phyloP scores from a whole-genome alignment of 2,888 invertebrate species.

The Lacanobia wlatinum region DNA sequence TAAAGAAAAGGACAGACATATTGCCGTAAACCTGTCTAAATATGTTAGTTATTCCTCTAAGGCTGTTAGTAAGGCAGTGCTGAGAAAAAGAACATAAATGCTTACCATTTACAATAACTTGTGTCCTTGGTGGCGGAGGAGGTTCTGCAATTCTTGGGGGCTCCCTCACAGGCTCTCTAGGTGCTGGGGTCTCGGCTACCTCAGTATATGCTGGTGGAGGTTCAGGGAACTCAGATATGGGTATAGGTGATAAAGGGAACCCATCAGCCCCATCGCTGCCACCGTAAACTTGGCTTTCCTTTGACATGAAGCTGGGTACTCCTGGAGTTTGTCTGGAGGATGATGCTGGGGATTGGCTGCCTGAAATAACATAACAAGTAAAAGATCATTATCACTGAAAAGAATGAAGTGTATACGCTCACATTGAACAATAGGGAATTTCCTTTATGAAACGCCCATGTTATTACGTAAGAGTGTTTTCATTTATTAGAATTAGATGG shows the following conservation, averaged over 20 bases:
- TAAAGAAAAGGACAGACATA: not conserved
- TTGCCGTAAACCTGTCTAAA: not conserved
- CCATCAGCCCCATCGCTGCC: slow-evolving; percentile 65
- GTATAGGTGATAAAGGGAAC: slow-evolving; percentile 73
- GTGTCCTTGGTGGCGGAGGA: slow-evolving; percentile 72
- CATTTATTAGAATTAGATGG: no score
- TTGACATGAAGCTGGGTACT: slow-evolving; percentile 65
- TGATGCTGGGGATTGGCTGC: slow-evolving; percentile 22
- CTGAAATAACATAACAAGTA: slow-evolving; percentile 43
- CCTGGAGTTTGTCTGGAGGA: not conserved
- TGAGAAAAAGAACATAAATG: not conserved
- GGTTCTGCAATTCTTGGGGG: slow-evolving; percentile 12
- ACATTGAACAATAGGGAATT: no score
- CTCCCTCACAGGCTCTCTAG: not conserved
- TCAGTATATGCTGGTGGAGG: slow-evolving; percentile 84
- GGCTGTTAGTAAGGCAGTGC: not conserved
- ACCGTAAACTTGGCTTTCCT: slow-evolving; percentile 76
- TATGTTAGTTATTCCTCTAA: slow-evolving; percentile 38
- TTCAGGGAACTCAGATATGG: slow-evolving; percentile 76
- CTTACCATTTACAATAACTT: slow-evolving; percentile 71
- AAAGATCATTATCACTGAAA: not conserved
- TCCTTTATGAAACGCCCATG: no score
- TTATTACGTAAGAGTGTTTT: no score
- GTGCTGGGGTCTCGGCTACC: slow-evolving; percentile 12
- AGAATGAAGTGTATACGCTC: no score